Conservation (phyloP, 1,140 invertebrate species). For the Pseudomyrmex cubaensis region DNA sequence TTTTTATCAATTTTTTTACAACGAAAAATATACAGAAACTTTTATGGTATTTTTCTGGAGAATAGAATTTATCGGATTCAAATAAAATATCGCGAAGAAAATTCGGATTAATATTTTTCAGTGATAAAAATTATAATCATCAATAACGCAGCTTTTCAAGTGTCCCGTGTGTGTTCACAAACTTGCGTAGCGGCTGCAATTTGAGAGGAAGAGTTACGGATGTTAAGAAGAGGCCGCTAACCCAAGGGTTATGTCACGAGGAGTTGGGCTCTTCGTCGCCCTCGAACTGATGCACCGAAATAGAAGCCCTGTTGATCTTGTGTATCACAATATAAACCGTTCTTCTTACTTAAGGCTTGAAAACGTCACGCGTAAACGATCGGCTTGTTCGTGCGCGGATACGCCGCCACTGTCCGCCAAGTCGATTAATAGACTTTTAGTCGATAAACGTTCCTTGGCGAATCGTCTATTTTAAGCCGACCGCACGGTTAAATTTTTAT, state of each 20-base stretch:
- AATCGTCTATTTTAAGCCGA: too few species aligned
- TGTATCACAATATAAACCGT: slow-evolving; percentile 66
- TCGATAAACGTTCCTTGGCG: too few species aligned
- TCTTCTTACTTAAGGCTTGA: slow-evolving; percentile 29
- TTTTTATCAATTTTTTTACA: not conserved
- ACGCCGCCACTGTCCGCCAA: too few species aligned
- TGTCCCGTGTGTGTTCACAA: not conserved
- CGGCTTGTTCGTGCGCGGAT: too few species aligned
- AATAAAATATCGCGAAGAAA: not conserved
- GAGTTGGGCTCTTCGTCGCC: slow-evolving; percentile 32
- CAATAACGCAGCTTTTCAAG: not conserved
- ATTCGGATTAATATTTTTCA: not conserved
- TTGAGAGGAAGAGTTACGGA: slow-evolving; percentile 62
- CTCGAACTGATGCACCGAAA: slow-evolving; percentile 54
- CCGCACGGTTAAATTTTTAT: too few species aligned
- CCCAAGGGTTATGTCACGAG: slow-evolving; percentile 69
- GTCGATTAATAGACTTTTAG: too few species aligned
- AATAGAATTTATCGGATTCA: not conserved
- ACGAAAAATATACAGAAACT: not conserved
- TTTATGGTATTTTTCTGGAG: not conserved
- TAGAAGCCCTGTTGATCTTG: slow-evolving; percentile 65
- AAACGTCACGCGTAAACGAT: too few species aligned
- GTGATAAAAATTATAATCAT: not conserved
- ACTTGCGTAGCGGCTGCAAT: slow-evolving; percentile 21
- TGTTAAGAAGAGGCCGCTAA: slow-evolving; percentile 71